Base-by-base conservation (phyloP, 1,140 invertebrate species). In the Cryptotermes secundus region DNA sequence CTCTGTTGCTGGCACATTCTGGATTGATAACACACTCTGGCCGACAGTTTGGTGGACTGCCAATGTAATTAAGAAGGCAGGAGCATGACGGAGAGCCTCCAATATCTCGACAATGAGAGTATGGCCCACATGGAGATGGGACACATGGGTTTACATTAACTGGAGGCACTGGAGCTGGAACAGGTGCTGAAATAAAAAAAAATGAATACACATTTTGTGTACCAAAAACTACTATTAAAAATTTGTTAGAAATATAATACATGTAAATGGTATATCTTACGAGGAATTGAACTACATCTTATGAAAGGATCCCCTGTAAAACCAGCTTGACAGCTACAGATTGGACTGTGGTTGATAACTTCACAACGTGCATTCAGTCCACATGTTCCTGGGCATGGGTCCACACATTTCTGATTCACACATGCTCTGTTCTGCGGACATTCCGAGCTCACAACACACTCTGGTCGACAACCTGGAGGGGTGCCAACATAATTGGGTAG, bases 401-500 rank as follows among this genome's bases (percentile, higher is more conserved):
- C 89, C n/a, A 88, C 86, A 86, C 92, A 93, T 87, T 90, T 90
- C 49, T 89, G 88, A 83, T 90, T 90, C 9, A 90, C 79, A 79
- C 91, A 92, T 24, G 91, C 91, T 65, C 87, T 88, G 83, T 90
- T 88, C 19, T 86, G 87, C 26, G 90, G 87, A 86, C 92, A 93
- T 86, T 93, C 92, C 10, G 91, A 90, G 86, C 90, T 93, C 16
- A 91, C 87, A 9, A 92, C 89, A 88, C 95, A 96, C 88, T 95
- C 87, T n/a, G 85, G 85, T 79, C 84, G 59, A 83, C 86, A 86
- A 49, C 85, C 87, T 53, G 86, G 87, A 1, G 96, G 96, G 89
- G 96, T 96, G 42, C 96, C 96, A 86, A 94, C 93, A 87, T 95
- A 96, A 38, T 94, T 93, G 16, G 92, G 91, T 79, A 94, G 86